Conservation (phyloP, 1,140 invertebrate species). For the Atta cephalotes region DNA sequence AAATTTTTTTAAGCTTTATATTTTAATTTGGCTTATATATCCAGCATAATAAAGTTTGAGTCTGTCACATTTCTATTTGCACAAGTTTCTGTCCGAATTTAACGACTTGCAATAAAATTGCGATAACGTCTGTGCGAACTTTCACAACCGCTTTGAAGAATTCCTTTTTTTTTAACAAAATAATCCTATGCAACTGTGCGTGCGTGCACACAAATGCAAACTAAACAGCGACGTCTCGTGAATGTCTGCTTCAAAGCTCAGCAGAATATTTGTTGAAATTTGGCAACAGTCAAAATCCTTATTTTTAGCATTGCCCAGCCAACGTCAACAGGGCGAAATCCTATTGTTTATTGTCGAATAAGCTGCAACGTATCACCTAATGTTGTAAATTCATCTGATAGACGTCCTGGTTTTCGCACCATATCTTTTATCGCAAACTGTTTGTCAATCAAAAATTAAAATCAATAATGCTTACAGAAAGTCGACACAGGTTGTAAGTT, state of each 20-base stretch:
- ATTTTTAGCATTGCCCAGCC: constrained; percentile 81
- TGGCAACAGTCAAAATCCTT: constrained; percentile 82
- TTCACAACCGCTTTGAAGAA: neutral
- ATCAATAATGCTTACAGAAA: too few species aligned
- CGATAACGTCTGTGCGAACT: neutral
- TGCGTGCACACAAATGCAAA: constrained; percentile 62
- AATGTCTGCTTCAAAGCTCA: constrained; percentile 57
- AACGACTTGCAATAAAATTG: neutral
- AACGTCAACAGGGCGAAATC: constrained; percentile 67
- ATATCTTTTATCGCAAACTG: neutral
- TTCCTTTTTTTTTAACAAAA: neutral
- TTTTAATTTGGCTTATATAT: neutral
- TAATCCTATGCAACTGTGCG: neutral
- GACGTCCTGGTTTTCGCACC: neutral
- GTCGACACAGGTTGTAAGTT: too few species aligned
- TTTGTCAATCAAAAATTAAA: too few species aligned
- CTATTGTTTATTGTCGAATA: constrained; percentile 78
- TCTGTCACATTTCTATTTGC: neutral
- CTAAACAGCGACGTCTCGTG: constrained; percentile 63
- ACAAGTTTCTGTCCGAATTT: neutral
- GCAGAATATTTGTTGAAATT: constrained; percentile 82
- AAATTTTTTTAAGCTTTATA: neutral
- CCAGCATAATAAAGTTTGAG: neutral
- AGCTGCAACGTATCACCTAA: constrained; percentile 31
- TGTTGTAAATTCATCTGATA: neutral